Percentiles rank a stretch among this genome's conserved stretches.
Evolutionary conservation across 2,888 invertebrate genomes (phyloP).

Genomic region (Drosophila recens): DNA sequence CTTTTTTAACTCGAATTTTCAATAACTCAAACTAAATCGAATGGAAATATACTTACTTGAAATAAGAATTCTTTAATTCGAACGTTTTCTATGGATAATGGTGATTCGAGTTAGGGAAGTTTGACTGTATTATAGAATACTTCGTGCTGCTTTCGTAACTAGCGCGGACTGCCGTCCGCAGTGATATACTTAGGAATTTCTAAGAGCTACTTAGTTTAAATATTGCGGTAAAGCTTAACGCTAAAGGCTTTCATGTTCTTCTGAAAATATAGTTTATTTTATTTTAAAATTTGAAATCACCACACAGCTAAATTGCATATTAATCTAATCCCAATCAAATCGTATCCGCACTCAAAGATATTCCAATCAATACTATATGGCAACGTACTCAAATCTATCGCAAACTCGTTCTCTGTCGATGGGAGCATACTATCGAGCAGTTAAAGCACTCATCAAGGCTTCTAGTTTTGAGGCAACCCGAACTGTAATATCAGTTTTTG

Average conservation of each 20-base stretch:
- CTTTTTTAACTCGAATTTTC: too few species aligned
- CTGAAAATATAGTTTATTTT: too few species aligned
- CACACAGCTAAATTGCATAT: constrained; percentile 5
- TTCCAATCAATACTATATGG: constrained; percentile 47
- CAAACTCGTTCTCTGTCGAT: constrained; percentile 38
- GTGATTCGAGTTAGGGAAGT: too few species aligned
- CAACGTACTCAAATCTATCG: constrained; percentile 4
- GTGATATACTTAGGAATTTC: too few species aligned
- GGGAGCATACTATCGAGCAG: neutral
- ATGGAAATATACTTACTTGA: too few species aligned
- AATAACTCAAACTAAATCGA: too few species aligned
- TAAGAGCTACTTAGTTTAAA: neutral
- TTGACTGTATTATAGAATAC: too few species aligned
- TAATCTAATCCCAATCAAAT: constrained; percentile 44
- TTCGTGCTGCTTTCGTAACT: too few species aligned
- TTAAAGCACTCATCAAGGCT: constrained; percentile 21
- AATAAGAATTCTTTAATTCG: too few species aligned
- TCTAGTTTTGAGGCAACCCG: constrained; percentile 36
- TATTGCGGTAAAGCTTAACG: neutral
- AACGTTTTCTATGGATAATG: too few species aligned
- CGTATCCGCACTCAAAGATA: constrained; percentile 34
- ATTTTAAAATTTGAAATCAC: neutral
- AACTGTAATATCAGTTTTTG: constrained; percentile 38
- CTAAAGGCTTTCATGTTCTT: neutral
- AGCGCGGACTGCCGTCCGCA: too few species aligned